A percentile compares a stretch with the other conserved stretches of the same genome.
phyloP scores from a whole-genome alignment of 2,888 invertebrate species.

The Daptonema setosum region DNA sequence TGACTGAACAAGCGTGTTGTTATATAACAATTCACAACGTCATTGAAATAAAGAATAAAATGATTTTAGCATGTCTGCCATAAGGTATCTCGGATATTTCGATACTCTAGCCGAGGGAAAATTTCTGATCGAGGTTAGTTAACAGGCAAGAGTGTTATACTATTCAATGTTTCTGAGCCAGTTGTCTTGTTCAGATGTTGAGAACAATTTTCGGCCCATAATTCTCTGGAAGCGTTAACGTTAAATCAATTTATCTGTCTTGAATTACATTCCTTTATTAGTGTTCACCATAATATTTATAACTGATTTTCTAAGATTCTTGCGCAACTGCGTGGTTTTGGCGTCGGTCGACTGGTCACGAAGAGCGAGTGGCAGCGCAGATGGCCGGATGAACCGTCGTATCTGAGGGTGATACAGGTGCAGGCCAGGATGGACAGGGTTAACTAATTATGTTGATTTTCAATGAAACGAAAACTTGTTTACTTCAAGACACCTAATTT shows the following conservation, averaged over 20 bases:
- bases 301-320: neutral
- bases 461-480: too few relatives aligned
- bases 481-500: too few relatives aligned
- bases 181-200: too few relatives aligned
- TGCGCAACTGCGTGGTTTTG: slow-evolving; percentile 14
- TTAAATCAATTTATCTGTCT: neutral
- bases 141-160: neutral
- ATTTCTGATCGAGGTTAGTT: neutral
- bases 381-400: slow-evolving; percentile 24
- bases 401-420: slow-evolving; percentile 19
- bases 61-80: too few relatives aligned
- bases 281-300: neutral
- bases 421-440: slow-evolving; percentile 8
- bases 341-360: slow-evolving; percentile 21
- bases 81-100: neutral
- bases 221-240: neutral
- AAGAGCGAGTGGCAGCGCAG: slow-evolving; percentile 24
- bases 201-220: neutral
- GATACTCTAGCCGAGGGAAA: neutral
- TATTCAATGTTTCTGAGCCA: neutral
- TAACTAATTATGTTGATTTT: too few relatives aligned
- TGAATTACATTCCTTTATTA: neutral
- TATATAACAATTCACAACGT: too few relatives aligned
- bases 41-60: too few relatives aligned
- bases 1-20: too few relatives aligned